phyloP scores from a whole-genome alignment of 2,888 invertebrate species.

The Polydrusus pterygomalis region DNA sequence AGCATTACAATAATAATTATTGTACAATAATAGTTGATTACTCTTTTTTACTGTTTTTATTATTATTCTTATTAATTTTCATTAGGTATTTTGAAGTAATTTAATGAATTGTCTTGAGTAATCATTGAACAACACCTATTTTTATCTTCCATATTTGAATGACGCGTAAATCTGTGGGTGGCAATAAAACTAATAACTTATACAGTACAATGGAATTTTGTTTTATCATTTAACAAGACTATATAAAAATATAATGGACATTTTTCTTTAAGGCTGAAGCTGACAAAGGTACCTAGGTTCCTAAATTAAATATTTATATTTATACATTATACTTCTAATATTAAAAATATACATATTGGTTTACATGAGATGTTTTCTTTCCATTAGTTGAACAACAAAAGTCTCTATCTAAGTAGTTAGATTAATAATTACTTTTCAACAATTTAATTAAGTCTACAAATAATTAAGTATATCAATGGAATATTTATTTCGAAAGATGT shows the following conservation, averaged over 20 bases:
- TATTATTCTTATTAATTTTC: too few relatives aligned
- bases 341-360: too few relatives aligned
- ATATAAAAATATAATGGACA: too few relatives aligned
- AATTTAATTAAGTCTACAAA: too few relatives aligned
- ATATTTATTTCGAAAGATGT: too few relatives aligned
- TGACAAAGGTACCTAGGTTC: not conserved
- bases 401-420: too few relatives aligned
- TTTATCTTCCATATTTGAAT: conserved; percentile 27
- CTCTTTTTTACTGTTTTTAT: not conserved
- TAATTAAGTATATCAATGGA: too few relatives aligned
- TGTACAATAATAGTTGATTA: not conserved
- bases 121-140: not conserved
- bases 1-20: not conserved
- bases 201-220: not conserved
- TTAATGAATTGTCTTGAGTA: not conserved
- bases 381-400: too few relatives aligned
- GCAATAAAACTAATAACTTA: not conserved
- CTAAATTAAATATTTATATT: too few relatives aligned
- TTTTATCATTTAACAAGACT: not conserved
- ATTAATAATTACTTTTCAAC: too few relatives aligned
- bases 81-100: not conserved
- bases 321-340: too few relatives aligned
- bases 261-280: not conserved
- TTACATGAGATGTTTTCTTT: too few relatives aligned
- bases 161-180: conserved; percentile 26